Percentiles rank a stretch among this genome's conserved stretches.
These are phyloP conservation scores for Zaprionus lineosus DNA, from an alignment of 2,888 invertebrate genomes.

Conservation along the genomic window DNA sequence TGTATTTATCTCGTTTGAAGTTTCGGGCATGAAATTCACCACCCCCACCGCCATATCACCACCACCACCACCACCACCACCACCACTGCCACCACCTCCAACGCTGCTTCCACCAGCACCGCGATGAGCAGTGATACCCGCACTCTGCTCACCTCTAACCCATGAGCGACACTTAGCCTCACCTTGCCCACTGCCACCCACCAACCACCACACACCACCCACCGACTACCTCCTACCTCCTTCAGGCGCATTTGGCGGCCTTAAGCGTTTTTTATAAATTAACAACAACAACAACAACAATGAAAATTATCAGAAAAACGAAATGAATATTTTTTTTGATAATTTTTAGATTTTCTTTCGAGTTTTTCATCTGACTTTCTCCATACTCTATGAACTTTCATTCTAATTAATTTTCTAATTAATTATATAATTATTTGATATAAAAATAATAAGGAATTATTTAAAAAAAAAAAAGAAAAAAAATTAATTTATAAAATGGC, in stretches of 20 bases:
- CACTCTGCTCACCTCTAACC: constrained; percentile 7
- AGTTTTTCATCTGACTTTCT: not conserved
- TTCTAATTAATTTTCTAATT: too few relatives aligned
- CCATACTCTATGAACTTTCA: too few relatives aligned
- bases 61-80: constrained; percentile 24
- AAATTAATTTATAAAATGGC: too few relatives aligned
- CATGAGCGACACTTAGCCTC: constrained; percentile 65
- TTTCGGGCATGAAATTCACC: constrained; percentile 49
- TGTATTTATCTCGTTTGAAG: constrained; percentile 77
- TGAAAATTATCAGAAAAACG: constrained; percentile 53
- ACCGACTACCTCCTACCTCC: too few relatives aligned
- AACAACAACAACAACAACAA: constrained; percentile 55
- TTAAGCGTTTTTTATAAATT: constrained; percentile 74
- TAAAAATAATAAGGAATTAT: too few relatives aligned
- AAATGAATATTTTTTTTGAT: constrained; percentile 66
- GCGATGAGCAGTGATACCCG: not conserved
- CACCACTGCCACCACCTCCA: constrained; percentile 22
- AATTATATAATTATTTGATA: too few relatives aligned
- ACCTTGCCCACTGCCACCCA: constrained; percentile 64
- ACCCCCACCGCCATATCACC: constrained; percentile 25
- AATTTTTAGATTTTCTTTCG: constrained; percentile 33
- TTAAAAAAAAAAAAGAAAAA: too few relatives aligned
- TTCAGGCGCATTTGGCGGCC: constrained; percentile 37
- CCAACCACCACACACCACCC: too few relatives aligned
- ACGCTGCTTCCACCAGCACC: constrained; percentile 21